These are phyloP conservation scores for Lycocerus yunnanus DNA, from an alignment of 2,888 invertebrate genomes.

Conservation along the genomic window DNA sequence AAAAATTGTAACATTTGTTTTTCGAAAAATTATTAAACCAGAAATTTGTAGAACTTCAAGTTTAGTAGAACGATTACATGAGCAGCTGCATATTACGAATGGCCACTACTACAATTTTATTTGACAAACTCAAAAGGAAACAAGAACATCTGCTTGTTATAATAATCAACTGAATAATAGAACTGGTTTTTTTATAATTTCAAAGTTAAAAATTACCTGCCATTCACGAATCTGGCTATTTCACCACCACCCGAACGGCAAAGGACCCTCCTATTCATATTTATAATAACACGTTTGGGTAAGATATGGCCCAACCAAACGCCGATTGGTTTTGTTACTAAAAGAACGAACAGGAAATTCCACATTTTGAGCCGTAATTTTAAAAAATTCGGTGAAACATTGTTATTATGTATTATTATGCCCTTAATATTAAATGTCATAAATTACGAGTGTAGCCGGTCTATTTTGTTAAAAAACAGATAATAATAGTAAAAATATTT, in stretches of 20 bases:
- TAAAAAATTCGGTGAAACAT: neutral
- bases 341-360: constrained; percentile 25
- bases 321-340: constrained; percentile 31
- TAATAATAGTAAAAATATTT: constrained; percentile 30
- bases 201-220: constrained; percentile 22
- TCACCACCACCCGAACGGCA: constrained; percentile 16
- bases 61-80: neutral
- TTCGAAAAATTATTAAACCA: neutral
- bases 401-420: neutral
- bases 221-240: constrained; percentile 21
- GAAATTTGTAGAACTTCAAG: neutral
- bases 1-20: neutral
- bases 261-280: constrained; percentile 21
- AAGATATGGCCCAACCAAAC: constrained; percentile 28
- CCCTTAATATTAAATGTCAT: constrained; percentile 13
- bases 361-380: constrained; percentile 21
- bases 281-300: constrained; percentile 31
- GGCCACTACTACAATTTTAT: neutral
- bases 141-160: constrained; percentile 17
- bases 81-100: constrained; percentile 15
- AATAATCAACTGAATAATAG: constrained; percentile 16
- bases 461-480: constrained; percentile 25
- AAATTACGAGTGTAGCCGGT: constrained; percentile 23
- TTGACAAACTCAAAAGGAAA: neutral
- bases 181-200: constrained; percentile 12